Conservation (phyloP, 2,113 vertebrate species). For the Nyctibius bracteatus region DNA sequence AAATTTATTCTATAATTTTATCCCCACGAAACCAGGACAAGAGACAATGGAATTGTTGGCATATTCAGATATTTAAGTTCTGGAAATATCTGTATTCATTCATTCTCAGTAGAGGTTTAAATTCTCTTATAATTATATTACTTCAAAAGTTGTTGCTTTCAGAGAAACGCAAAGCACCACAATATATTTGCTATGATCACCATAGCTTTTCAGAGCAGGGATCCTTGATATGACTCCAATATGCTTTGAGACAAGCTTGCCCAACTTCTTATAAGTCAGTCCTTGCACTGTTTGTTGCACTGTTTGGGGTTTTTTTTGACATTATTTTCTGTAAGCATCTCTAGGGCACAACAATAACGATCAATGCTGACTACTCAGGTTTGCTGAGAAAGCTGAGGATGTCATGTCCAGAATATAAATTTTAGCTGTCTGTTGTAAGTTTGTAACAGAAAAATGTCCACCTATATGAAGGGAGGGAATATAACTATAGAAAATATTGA, state of each 20-base stretch:
- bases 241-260: not conserved
- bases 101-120: not conserved
- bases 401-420: not conserved
- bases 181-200: not conserved
- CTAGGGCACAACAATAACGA: rapidly evolving
- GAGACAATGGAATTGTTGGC: not conserved
- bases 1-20: no score
- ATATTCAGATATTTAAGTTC: not conserved
- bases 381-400: not conserved
- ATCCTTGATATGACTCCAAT: rapidly evolving
- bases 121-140: not conserved
- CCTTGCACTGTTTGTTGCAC: not conserved
- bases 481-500: not conserved
- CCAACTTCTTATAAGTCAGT: not conserved
- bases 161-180: not conserved
- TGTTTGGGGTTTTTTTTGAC: not conserved
- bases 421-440: not conserved
- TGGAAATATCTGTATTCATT: not conserved
- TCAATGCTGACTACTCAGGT: not conserved
- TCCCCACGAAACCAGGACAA: no score
- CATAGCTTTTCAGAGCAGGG: not conserved
- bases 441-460: not conserved
- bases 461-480: not conserved
- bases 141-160: not conserved
- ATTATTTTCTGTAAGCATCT: not conserved